A percentile compares a stretch with the other conserved stretches of the same genome.
Evolutionary conservation across 2,797 vertebrate genomes (phyloP).

Genomic region (Odontamblyopus lacepedii): DNA sequence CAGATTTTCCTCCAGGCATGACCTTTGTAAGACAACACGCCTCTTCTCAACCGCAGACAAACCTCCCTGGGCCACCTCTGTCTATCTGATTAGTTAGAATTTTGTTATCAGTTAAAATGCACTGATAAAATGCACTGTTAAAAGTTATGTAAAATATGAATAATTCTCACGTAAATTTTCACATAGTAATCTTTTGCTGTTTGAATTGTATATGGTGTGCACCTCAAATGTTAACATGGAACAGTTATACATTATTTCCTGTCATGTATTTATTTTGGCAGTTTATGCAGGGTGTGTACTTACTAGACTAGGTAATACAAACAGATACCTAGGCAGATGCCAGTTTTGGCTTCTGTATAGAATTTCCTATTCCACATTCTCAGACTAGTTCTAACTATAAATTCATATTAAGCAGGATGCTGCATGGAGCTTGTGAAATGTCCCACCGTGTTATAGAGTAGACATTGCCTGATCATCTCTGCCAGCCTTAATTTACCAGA

Average conservation of each 20-base stretch:
- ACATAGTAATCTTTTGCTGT: too few relatives aligned
- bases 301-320: neutral
- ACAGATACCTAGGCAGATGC: neutral
- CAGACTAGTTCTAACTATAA: too few relatives aligned
- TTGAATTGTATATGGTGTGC: too few relatives aligned
- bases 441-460: too few relatives aligned
- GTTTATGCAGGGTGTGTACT: neutral
- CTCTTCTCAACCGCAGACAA: slow-evolving; percentile 6
- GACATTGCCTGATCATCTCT: slow-evolving; percentile 29
- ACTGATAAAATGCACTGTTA: too few relatives aligned
- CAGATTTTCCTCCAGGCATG: slow-evolving; percentile 30
- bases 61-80: slow-evolving; percentile 18
- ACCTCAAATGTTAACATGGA: too few relatives aligned
- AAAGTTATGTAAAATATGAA: neutral
- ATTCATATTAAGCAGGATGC: too few relatives aligned
- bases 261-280: slow-evolving; percentile 15
- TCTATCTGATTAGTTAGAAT: neutral
- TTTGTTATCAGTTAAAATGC: neutral
- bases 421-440: too few relatives aligned
- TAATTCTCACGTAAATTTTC: too few relatives aligned
- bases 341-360: neutral
- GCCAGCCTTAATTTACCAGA: slow-evolving; percentile 72
- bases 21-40: slow-evolving; percentile 39
- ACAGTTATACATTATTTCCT: too few relatives aligned
- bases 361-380: neutral